Conservation (phyloP, 2,888 invertebrate species). For the Morpho achilles region DNA sequence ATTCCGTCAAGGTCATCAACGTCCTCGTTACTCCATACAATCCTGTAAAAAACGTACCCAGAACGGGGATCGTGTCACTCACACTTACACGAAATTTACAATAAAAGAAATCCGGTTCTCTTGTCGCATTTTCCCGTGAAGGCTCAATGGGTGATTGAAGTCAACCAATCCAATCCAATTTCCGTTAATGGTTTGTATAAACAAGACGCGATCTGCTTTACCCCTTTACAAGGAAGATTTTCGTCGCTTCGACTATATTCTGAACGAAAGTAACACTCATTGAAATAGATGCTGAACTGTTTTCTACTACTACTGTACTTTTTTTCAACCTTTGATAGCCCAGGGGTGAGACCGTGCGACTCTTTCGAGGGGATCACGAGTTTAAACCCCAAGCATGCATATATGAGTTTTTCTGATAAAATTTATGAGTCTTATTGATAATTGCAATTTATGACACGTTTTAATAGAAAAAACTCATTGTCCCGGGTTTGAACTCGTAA, state of each 20-base stretch:
- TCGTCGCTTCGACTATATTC: neutral
- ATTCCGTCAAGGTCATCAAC: too few relatives aligned
- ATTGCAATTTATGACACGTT: too few relatives aligned
- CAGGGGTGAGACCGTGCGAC: too few relatives aligned
- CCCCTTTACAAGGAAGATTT: constrained; percentile 14
- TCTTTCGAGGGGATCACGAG: too few relatives aligned
- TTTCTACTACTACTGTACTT: neutral
- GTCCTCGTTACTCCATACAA: neutral
- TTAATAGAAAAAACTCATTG: too few relatives aligned
- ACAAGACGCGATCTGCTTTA: constrained; percentile 18
- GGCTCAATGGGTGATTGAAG: constrained; percentile 23
- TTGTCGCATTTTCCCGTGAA: constrained; percentile 22
- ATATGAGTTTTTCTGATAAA: too few relatives aligned
- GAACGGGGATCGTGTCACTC: constrained; percentile 16
- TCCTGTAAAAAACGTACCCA: constrained; percentile 2
- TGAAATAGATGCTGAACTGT: neutral
- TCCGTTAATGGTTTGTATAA: constrained; percentile 34
- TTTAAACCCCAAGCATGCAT: too few relatives aligned
- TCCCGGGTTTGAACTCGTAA: too few relatives aligned
- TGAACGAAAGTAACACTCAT: neutral
- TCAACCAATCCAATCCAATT: constrained; percentile 35
- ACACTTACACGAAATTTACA: constrained; percentile 17
- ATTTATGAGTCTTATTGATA: too few relatives aligned
- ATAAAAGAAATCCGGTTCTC: constrained; percentile 16
- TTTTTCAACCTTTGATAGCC: too few relatives aligned